Conservation (phyloP, 1,140 invertebrate species). For the Notospermus geniculatus region DNA sequence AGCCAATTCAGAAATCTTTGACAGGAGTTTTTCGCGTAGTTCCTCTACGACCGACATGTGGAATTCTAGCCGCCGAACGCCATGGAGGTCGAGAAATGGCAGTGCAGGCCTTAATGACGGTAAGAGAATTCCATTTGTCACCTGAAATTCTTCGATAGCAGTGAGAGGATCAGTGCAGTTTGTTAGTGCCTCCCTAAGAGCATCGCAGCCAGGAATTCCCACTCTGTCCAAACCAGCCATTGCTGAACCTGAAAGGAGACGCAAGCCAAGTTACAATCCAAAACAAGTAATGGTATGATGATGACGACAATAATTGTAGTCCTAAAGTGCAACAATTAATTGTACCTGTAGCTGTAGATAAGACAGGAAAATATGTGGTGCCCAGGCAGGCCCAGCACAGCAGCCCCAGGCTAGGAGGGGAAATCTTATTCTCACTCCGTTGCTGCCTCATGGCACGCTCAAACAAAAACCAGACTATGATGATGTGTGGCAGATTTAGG, state of each 20-base stretch:
- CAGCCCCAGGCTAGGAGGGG: no score
- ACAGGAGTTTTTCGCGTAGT: constrained; percentile 79
- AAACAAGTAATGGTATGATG: no score
- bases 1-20: constrained; percentile 83
- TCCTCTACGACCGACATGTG: constrained; percentile 94
- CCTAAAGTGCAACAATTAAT: no score
- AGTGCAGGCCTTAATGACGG: constrained; percentile 91
- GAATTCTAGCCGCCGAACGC: constrained; percentile 86
- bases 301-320: no score
- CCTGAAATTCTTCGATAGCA: constrained; percentile 95
- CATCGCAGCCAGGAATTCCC: constrained; percentile 86
- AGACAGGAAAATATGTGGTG: no score
- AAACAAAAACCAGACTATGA: no score
- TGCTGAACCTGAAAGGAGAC: neutral
- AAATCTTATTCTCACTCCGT: no score
- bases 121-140: constrained; percentile 87
- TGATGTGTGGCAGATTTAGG: no score
- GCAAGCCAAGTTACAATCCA: no score
- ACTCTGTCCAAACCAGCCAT: constrained; percentile 77
- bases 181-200: constrained; percentile 85
- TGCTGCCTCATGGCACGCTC: no score
- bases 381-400: no score
- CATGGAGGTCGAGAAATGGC: constrained; percentile 90
- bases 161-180: constrained; percentile 94
- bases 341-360: no score